Percentiles rank a stretch among this genome's conserved stretches.
Evolutionary conservation across 2,797 vertebrate genomes (phyloP).

Genomic region (Acestrorhynchus altus): DNA sequence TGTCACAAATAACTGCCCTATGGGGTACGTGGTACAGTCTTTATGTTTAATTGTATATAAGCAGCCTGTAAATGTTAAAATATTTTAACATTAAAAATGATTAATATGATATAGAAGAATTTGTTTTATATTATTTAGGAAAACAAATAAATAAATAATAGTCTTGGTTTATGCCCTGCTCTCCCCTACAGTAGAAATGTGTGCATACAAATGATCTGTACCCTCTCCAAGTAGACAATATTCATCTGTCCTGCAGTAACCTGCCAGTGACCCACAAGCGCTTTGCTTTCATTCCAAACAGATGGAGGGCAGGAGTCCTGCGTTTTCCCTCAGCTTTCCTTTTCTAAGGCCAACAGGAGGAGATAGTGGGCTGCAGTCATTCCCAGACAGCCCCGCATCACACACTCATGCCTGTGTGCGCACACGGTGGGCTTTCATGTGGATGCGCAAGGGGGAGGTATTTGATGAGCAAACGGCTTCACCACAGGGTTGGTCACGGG

Average conservation of each 20-base stretch:
- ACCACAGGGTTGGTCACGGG: conserved; percentile 36
- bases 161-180: too few species aligned
- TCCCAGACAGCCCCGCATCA: conserved; percentile 67
- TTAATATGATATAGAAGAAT: too few species aligned
- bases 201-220: conserved; percentile 12
- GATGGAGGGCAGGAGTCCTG: conserved; percentile 57
- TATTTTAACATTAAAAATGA: too few species aligned
- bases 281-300: conserved; percentile 60
- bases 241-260: not conserved
- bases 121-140: too few species aligned
- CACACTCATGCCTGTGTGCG: conserved; percentile 27
- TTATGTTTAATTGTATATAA: too few species aligned
- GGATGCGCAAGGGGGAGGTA: conserved; percentile 20
- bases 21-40: too few species aligned
- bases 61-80: too few species aligned
- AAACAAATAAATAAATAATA: not conserved
- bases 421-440: conserved; percentile 51
- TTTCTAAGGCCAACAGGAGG: conserved; percentile 58
- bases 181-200: not conserved
- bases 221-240: conserved; percentile 13
- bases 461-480: conserved; percentile 53
- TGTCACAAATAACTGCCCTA: too few species aligned
- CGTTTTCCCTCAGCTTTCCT: conserved; percentile 25
- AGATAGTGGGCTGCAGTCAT: conserved; percentile 66
- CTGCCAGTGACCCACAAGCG: conserved; percentile 33